These are phyloP conservation scores for Triops longicaudatus DNA, from an alignment of 1,140 invertebrate genomes.

Conservation along the genomic window DNA sequence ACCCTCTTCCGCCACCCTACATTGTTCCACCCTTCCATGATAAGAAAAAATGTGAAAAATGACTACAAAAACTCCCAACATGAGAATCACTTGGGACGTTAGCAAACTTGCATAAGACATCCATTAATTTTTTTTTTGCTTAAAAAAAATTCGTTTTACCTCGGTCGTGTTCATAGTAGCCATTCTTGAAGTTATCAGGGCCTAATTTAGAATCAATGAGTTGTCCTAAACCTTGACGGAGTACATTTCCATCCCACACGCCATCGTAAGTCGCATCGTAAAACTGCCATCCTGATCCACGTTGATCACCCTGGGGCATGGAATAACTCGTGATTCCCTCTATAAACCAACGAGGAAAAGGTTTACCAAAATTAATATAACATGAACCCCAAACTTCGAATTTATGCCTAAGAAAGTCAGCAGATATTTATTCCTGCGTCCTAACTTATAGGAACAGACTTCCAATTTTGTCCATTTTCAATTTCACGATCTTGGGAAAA, in stretches of 20 bases:
- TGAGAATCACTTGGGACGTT: neutral
- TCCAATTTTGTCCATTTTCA: neutral
- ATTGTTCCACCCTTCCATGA: too few relatives aligned
- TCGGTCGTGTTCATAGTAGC: constrained; percentile 49
- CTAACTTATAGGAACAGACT: too few relatives aligned
- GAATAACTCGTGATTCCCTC: constrained; percentile 72
- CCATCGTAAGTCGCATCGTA: constrained; percentile 91
- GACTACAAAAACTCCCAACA: neutral
- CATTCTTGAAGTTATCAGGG: constrained; percentile 65
- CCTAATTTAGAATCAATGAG: constrained; percentile 66
- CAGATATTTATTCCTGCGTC: too few relatives aligned
- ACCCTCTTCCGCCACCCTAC: neutral
- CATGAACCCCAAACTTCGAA: constrained; percentile 8
- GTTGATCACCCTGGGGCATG: constrained; percentile 69
- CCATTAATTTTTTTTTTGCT: neutral
- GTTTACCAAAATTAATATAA: neutral
- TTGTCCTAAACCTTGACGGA: constrained; percentile 71
- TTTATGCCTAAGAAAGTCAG: too few relatives aligned
- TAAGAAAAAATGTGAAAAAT: too few relatives aligned
- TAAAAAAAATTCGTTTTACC: constrained; percentile 35
- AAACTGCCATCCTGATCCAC: constrained; percentile 67
- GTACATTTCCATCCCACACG: constrained; percentile 55
- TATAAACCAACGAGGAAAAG: constrained; percentile 42
- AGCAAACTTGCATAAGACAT: neutral
- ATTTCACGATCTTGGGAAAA: neutral